These are phyloP conservation scores for Dexiosoma caninum DNA, from an alignment of 2,888 invertebrate genomes.

Conservation along the genomic window DNA sequence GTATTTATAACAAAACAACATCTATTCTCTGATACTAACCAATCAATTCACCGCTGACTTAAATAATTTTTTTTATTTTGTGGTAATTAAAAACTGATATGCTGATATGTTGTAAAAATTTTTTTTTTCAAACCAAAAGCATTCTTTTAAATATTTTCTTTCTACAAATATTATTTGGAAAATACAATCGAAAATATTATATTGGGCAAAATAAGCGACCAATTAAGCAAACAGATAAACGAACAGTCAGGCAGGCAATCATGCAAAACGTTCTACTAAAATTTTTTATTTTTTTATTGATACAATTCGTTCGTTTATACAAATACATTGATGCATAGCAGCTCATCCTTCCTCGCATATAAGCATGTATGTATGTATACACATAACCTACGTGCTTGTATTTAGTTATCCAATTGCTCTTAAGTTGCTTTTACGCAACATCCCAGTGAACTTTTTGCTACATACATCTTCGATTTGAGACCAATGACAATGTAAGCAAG, in stretches of 20 bases:
- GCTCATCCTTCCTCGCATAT: neutral
- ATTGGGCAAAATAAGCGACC: constrained; percentile 12
- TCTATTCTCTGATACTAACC: too few species aligned
- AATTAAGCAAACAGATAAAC: constrained; percentile 25
- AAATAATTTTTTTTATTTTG: too few species aligned
- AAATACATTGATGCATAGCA: neutral
- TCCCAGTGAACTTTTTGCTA: neutral
- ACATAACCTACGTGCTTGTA: neutral
- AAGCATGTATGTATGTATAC: too few species aligned
- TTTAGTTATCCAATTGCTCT: neutral
- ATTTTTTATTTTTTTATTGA: constrained; percentile 26
- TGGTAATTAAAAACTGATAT: too few species aligned
- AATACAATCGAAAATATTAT: neutral
- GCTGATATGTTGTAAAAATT: too few species aligned
- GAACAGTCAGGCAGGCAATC: constrained; percentile 16
- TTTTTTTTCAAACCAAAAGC: neutral
- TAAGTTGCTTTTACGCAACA: too few species aligned
- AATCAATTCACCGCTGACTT: too few species aligned
- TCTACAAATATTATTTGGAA: neutral
- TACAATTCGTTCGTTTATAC: constrained; percentile 17
- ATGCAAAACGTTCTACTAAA: constrained; percentile 20
- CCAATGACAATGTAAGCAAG: too few species aligned
- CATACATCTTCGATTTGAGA: too few species aligned
- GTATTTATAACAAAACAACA: too few species aligned
- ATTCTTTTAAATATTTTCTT: constrained; percentile 1